Conservation (phyloP, 2,113 vertebrate species). For the Patagioenas fasciata region DNA sequence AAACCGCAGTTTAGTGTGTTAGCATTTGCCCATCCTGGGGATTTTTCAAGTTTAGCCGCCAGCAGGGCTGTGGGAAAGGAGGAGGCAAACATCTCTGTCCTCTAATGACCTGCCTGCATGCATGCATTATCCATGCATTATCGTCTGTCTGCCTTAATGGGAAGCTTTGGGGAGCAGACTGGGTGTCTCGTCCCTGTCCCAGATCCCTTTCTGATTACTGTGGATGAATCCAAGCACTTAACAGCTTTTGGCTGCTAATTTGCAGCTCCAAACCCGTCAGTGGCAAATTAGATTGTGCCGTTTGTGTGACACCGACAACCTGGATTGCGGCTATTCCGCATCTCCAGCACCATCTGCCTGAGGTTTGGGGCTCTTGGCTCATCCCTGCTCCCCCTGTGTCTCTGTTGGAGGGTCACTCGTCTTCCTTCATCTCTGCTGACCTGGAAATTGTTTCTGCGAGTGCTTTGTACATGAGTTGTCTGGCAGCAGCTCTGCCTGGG, state of each 20-base stretch:
- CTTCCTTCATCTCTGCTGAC: background rate
- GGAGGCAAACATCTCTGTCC: background rate
- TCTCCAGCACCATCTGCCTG: background rate
- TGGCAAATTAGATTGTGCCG: rapidly evolving
- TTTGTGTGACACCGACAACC: rapidly evolving
- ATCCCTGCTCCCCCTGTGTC: rapidly evolving
- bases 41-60: background rate
- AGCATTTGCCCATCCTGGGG: background rate
- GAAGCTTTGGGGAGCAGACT: background rate
- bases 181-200: background rate
- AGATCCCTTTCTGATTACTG: background rate
- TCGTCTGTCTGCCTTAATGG: background rate
- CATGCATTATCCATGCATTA: background rate
- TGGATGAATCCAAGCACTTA: background rate
- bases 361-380: background rate
- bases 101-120: background rate
- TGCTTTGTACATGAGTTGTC: background rate
- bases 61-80: constrained; percentile 22
- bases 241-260: background rate
- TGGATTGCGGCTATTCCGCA: background rate
- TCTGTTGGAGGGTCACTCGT: background rate
- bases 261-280: background rate
- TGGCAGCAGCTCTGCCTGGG: background rate
- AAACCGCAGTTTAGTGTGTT: background rate
- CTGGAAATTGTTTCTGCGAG: background rate